Conservation (phyloP, 2,888 invertebrate species). For the Lottia scabra region DNA sequence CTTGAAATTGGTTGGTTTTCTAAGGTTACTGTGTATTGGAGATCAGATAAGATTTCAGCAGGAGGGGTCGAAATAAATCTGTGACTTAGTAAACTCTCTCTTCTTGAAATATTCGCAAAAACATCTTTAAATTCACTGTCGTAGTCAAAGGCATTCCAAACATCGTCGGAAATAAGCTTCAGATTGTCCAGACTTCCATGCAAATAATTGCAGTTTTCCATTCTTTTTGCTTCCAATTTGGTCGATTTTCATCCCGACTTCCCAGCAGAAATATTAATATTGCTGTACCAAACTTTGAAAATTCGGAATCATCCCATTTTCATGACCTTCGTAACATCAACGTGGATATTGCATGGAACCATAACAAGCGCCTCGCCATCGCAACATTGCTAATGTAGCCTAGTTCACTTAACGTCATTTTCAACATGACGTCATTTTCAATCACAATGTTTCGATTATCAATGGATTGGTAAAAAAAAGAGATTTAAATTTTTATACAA, state of each 20-base stretch:
- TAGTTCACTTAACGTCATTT: background rate
- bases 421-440: background rate
- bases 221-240: background rate
- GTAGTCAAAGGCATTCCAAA: background rate
- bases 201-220: background rate
- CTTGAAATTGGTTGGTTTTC: background rate
- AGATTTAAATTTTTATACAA: no score
- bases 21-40: background rate
- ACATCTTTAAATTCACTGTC: background rate
- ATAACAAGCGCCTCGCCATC: background rate
- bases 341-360: background rate
- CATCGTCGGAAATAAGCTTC: background rate
- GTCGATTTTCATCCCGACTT: no score
- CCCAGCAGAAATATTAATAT: no score
- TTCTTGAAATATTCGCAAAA: background rate
- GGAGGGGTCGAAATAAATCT: background rate
- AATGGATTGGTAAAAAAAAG: no score
- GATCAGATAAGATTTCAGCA: background rate
- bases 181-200: background rate
- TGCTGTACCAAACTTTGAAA: no score
- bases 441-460: no score
- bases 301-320: no score
- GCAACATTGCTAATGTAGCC: background rate
- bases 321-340: no score
- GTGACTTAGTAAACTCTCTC: background rate